Percentiles rank a stretch among this genome's conserved stretches.
Evolutionary conservation across 2,797 vertebrate genomes (phyloP).

Genomic region (Heterohyrax brucei): DNA sequence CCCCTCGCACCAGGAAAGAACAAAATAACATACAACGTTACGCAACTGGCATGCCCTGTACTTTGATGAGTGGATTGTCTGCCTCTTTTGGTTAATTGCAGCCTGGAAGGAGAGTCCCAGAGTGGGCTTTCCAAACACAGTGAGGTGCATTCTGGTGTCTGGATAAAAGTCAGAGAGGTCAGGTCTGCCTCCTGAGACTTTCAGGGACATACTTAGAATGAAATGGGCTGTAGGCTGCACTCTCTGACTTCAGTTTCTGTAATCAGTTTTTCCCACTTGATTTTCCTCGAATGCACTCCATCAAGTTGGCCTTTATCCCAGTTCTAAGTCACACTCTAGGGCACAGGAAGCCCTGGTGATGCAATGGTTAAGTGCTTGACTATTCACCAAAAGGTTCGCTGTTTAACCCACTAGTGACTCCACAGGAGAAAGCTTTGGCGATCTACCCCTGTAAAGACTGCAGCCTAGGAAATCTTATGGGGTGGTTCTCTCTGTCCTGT

Average conservation of each 20-base stretch:
- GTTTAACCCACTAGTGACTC: too few relatives aligned
- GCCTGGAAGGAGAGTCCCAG: background rate
- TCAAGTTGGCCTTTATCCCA: background rate
- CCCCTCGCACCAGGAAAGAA: background rate
- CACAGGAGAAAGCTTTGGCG: too few relatives aligned
- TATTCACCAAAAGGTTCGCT: too few relatives aligned
- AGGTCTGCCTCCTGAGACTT: constrained; percentile 50
- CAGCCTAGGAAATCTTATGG: too few relatives aligned
- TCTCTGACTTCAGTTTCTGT: background rate
- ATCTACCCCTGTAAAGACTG: too few relatives aligned
- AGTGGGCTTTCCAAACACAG: background rate
- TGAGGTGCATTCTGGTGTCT: background rate
- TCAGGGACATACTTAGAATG: constrained; percentile 20
- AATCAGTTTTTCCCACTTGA: background rate
- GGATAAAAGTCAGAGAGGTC: constrained; percentile 29
- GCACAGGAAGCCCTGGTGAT: background rate
- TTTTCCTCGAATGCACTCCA: constrained; percentile 40
- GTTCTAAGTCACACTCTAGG: constrained; percentile 25
- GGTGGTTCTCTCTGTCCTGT: too few relatives aligned
- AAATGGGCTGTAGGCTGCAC: background rate
- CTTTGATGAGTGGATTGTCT: background rate
- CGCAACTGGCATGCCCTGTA: background rate
- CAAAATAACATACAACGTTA: background rate
- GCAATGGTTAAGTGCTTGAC: too few relatives aligned
- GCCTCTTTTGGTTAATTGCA: background rate